Evolutionary conservation across 2,888 invertebrate species (phyloP).

Genomic region (Drosophila dives): DNA sequence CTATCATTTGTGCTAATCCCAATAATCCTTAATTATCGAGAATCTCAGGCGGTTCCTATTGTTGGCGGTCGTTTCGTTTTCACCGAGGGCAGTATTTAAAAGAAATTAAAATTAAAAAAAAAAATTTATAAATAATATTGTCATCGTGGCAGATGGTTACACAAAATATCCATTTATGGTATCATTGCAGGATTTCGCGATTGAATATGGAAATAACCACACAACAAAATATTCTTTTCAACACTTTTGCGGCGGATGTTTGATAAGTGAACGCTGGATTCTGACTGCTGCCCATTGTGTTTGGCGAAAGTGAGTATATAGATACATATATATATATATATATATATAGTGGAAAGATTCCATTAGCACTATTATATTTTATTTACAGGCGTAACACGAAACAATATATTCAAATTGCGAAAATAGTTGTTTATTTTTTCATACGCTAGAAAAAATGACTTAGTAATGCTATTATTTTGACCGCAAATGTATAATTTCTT

Average conservation of each 20-base stretch:
- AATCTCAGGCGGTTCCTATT: slow-evolving; percentile 70
- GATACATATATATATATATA: background rate
- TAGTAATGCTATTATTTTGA: too few species aligned
- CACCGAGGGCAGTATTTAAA: slow-evolving; percentile 60
- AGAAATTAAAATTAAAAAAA: background rate
- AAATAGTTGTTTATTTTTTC: background rate
- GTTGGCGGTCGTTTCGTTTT: slow-evolving; percentile 76
- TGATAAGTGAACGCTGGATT: slow-evolving; percentile 81
- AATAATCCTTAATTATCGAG: slow-evolving; percentile 14
- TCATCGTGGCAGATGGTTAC: slow-evolving; percentile 45
- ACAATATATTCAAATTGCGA: background rate
- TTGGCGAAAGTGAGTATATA: slow-evolving; percentile 77
- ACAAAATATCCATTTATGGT: slow-evolving; percentile 82
- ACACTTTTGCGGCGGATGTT: slow-evolving; percentile 84
- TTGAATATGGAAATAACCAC: slow-evolving; percentile 13
- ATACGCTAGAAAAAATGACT: background rate
- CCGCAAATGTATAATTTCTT: background rate
- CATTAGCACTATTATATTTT: too few species aligned
- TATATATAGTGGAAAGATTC: too few species aligned
- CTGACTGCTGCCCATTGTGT: slow-evolving; percentile 83
- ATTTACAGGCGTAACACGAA: too few species aligned
- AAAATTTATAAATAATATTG: slow-evolving; percentile 15
- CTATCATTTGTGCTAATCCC: slow-evolving; percentile 14
- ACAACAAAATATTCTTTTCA: slow-evolving; percentile 41
- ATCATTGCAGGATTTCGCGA: slow-evolving; percentile 78